Evolutionary conservation across 2,888 invertebrate genomes (phyloP), one percentile per base, ranked within the genome.

Genomic region (Chymomyza fuscimana): DNA sequence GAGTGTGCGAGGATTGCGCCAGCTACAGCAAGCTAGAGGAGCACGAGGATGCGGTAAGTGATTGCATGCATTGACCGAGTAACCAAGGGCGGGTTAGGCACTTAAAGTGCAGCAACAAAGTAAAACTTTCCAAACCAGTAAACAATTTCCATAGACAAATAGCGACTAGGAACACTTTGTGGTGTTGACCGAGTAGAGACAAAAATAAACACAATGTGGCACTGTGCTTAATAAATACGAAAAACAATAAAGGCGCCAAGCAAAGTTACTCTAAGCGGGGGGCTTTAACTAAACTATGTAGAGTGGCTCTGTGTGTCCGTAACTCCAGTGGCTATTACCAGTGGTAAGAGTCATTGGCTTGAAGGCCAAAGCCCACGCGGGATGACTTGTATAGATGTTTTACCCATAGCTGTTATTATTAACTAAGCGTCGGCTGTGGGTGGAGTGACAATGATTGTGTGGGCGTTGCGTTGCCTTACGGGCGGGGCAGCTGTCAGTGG

Each of bases 1-100:
- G 96, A 81, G 97, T 97, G 65, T 97, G 97, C 92, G 97, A 97
- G 92, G 97, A 97, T 92, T 97, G 97, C 91, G 97, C 97, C 79
- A 97, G 97, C 66, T 97, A 97, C 92, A 97, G 97, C 81, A 96
- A 96, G 88, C 94, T 96, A 69, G 95, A 96, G 74, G 96, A 96
- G 88, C 95, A 96, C 78, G 96, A 97, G 88, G 96, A 97, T 87
- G 94, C 95, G 92, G 96, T 96, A 90, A 93, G 93, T 91, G 69
- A 29, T 62, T 59, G 40, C 46, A 25, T 46, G 59, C 32, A 64
- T 59, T 60, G 36, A 64, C 9, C 36, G 22, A 25, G 54, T 32
- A 32, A 32, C 32, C 32, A 32, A 36, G n/a, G 32, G 9, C 22
- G 59, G 22, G 58, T 29, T 32, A 36, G 5, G 12, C 19, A 46